Evolutionary conservation across 2,888 invertebrate species (phyloP).

Genomic region (Nomada hirtipes): DNA sequence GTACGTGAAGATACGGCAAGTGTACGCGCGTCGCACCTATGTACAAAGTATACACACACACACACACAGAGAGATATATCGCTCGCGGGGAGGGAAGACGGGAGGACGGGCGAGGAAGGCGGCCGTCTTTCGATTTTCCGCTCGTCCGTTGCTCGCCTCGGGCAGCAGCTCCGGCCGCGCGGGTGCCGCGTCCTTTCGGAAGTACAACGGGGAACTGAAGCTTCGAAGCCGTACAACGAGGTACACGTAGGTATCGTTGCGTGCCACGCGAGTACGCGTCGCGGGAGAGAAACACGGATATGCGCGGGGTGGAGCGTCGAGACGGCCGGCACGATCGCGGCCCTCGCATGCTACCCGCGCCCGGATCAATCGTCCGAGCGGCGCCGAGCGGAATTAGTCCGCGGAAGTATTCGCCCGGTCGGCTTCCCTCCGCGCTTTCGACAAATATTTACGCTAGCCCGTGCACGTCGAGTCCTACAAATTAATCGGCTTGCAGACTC

Average conservation of each 20-base stretch:
- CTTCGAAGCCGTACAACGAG: constrained; percentile 51
- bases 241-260: constrained; percentile 45
- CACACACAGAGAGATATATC: not conserved
- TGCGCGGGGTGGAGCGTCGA: constrained; percentile 30
- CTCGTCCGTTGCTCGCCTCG: not conserved
- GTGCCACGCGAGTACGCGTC: constrained; percentile 43
- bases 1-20: constrained; percentile 37
- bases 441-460: constrained; percentile 53
- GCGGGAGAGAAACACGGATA: constrained; percentile 34
- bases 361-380: not conserved
- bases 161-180: not conserved
- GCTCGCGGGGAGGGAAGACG: not conserved
- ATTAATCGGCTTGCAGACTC: constrained; percentile 67
- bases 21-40: constrained; percentile 46
- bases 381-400: not conserved
- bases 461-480: constrained; percentile 61
- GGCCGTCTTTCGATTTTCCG: not conserved
- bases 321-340: constrained; percentile 24
- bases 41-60: constrained; percentile 47
- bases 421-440: constrained; percentile 2
- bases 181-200: constrained; percentile 11
- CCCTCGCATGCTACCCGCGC: not conserved
- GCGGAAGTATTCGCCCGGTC: not conserved
- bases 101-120: constrained; percentile 10
- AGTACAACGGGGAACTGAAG: constrained; percentile 40